These are phyloP conservation scores for Miniopterus natalensis DNA, from an alignment of 2,113 vertebrate species.

Conservation along the genomic window DNA sequence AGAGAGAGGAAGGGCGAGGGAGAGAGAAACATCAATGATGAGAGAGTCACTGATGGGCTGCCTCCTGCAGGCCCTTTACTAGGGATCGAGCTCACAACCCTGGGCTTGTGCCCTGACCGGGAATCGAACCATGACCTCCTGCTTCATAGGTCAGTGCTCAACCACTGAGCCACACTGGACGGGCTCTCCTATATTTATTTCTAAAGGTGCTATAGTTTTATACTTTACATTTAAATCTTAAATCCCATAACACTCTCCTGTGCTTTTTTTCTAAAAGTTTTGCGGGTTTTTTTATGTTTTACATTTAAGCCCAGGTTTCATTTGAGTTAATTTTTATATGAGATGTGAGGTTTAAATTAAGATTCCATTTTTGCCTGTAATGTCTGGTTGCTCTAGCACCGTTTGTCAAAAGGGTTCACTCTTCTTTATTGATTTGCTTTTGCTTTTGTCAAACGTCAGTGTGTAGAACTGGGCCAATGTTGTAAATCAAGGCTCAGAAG, in stretches of 20 bases:
- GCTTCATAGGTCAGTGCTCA: no score
- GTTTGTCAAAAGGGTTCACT: background rate
- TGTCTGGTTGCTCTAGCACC: background rate
- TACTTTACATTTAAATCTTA: background rate
- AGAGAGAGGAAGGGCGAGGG: no score
- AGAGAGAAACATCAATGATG: no score
- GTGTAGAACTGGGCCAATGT: background rate
- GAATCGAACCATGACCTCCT: no score
- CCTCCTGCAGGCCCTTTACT: no score
- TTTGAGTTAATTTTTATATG: background rate
- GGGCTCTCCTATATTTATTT: background rate
- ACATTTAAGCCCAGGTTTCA: background rate
- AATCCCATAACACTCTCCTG: background rate
- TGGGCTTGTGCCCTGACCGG: no score
- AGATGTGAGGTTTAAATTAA: background rate
- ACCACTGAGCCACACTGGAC: no score
- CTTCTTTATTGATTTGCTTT: background rate
- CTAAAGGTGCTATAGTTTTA: background rate
- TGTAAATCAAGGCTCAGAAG: background rate
- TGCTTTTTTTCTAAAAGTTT: background rate
- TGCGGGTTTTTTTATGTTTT: background rate
- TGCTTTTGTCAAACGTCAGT: background rate
- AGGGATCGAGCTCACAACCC: no score
- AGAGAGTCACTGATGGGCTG: no score
- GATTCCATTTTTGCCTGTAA: background rate